A percentile compares a stretch with the other conserved stretches of the same genome.
These are phyloP conservation scores for Eumaeus atala DNA, from an alignment of 1,140 invertebrate genomes.

Conservation along the genomic window DNA sequence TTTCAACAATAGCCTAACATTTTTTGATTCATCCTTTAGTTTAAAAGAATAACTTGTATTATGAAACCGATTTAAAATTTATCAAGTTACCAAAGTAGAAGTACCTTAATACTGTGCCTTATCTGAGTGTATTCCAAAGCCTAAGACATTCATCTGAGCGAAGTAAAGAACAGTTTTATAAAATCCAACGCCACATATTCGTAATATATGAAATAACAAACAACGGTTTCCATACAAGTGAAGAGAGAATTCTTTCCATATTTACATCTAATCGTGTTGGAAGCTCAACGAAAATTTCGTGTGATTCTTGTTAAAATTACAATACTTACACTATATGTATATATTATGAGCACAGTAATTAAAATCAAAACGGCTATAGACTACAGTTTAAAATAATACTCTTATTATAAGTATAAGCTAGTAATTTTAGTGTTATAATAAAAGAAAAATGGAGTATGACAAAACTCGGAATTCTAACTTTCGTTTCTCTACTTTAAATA, in stretches of 20 bases:
- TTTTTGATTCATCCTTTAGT: too few species aligned
- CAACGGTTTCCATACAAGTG: slow-evolving; percentile 19
- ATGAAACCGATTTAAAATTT: too few species aligned
- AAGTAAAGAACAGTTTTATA: slow-evolving; percentile 1
- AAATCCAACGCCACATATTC: slow-evolving; percentile 1
- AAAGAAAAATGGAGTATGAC: too few species aligned
- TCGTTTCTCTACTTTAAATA: slow-evolving; percentile 19
- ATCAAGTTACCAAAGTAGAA: too few species aligned
- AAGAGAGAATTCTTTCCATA: slow-evolving; percentile 49
- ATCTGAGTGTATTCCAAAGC: too few species aligned
- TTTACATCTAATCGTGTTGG: slow-evolving; percentile 73
- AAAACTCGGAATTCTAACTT: too few species aligned
- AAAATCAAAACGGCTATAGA: slow-evolving; percentile 20
- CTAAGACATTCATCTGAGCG: too few species aligned
- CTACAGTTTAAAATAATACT: slow-evolving; percentile 14
- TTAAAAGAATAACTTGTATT: too few species aligned
- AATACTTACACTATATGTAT: slow-evolving; percentile 16
- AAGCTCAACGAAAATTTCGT: slow-evolving; percentile 72
- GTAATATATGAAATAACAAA: slow-evolving; percentile 27
- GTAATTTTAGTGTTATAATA: too few species aligned
- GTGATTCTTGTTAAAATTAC: slow-evolving; percentile 45
- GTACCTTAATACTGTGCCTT: too few species aligned
- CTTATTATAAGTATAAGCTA: background rate
- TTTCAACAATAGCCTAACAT: too few species aligned
- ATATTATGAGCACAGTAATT: slow-evolving; percentile 16